Evolutionary conservation across 1,140 invertebrate species (phyloP), one percentile per base, ranked within the genome.

Genomic region (Drosophila dunni): DNA sequence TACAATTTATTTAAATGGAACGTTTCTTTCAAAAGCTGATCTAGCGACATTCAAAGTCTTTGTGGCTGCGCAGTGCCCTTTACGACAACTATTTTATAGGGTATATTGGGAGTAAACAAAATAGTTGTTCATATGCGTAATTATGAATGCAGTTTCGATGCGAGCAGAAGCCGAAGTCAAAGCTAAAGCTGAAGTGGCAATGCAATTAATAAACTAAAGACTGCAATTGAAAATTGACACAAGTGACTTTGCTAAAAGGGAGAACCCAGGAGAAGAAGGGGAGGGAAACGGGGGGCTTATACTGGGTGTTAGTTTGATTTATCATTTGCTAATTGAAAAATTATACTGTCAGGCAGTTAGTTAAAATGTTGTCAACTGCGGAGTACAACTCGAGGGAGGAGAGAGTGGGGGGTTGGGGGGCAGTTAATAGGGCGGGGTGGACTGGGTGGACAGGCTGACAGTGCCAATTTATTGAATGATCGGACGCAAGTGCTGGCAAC

Each of bases 241-340:
- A 53, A 70, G 63, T 71, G 65, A 74, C 73, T 77, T 42, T 64
- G 58, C 60, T 34, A 20, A 29, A 29, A 29, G 24, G 24, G 24
- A 5, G 3, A 0, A 6, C 3, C 3, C 0, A 6, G 1, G 24
- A 29, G 24, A 29, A 29, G 24, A 8, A 13, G 36, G 15, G 53
- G 15, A 50, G 51, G 29, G 2, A 13, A n/a, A 13, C 17, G 10
- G 53, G 36, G 24, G 1, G 24, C 24, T 29, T 6, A 29, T 40
- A 42, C 24, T 34, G 61, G 63, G 84, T 85, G 89, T 91, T 81
- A 91, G 75, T 84, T 89, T 91, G 89, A 91, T 91, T 91, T 91
- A 91, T 91, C 81, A 91, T 84, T 88, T 91, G 88, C 78, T 91
- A 91, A 91, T 91, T 91, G 88, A 88, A 89, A 91, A 91, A 91